Base-by-base conservation (phyloP, 2,888 invertebrate genomes). In the Ferrisia virgata region DNA sequence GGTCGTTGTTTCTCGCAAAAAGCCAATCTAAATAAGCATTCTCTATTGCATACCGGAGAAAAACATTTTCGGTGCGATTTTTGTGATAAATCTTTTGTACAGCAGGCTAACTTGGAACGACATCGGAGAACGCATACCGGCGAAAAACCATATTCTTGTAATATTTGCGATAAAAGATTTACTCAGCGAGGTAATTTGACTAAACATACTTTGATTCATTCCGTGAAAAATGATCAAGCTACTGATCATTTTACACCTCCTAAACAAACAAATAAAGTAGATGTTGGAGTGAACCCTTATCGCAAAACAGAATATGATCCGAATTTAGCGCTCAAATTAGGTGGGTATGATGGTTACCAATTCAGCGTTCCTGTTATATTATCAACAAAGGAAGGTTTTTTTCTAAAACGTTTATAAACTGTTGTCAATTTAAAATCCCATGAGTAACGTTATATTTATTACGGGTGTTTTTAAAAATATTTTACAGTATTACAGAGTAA, bases 1-100 rank as follows among this genome's bases (percentile, higher is more conserved):
- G 86, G 86, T 8, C 86, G 87, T 58, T 87, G 87, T 2, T 88
- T 88, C 85, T 87, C 86, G 6, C 86, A 86, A 58, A 82, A 86
- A 22, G 86, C 86, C 15, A 86, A 87, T 84, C 81, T 86, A 28
- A 86, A 85, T 15, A 86, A 86, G 80, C 87, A 87, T 85, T 85
- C 85, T 31, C 85, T 86, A 22, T 84, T 86, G 58, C 87, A 87
- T 72, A 86, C 86, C 11, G 87, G 86, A 22, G 87, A 86, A 76
- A 85, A 86, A 22, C 87, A 86, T 0, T 87, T 85, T 79, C 85
- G 85, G 18, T 87, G 87, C 40, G 85, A 85, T n/a, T 86, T 86
- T 81, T 87, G 87, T 79, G 81, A 85, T 5, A 87, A 86, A 84
- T 85, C 86, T n/a, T 87, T 87, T 80, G 86, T 86, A 11, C 87